A percentile compares a stretch with the other conserved stretches of the same genome.
Conservation (phyloP, 2,797 vertebrate species). For the Vultur gryphus region DNA sequence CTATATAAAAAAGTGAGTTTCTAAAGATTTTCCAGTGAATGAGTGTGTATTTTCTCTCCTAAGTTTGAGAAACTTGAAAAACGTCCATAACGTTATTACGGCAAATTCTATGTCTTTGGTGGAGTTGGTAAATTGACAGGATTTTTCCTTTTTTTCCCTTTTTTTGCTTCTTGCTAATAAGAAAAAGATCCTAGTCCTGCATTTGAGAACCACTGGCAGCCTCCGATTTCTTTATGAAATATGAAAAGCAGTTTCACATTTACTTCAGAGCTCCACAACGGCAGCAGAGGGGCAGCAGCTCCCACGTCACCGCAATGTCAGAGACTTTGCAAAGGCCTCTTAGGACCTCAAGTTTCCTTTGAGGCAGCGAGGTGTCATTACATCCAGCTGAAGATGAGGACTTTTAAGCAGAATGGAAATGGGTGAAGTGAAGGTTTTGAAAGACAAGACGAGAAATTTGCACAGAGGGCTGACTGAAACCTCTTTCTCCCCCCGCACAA, state of each 20-base stretch:
- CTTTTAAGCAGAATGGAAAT: background rate
- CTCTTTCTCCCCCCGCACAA: background rate
- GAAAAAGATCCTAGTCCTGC: background rate
- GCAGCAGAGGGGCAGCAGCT: background rate
- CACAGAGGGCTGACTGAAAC: background rate
- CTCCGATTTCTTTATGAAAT: background rate
- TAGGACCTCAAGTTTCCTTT: background rate
- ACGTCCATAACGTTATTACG: fast-evolving
- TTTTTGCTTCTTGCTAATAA: background rate
- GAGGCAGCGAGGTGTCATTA: background rate
- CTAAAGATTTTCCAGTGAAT: background rate
- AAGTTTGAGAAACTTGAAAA: background rate
- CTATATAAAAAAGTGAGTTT: background rate
- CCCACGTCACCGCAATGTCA: fast-evolving
- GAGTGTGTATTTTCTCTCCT: background rate
- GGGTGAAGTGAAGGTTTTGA: background rate
- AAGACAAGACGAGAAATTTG: background rate
- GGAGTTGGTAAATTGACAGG: background rate
- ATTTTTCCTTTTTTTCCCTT: background rate
- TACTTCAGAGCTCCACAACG: background rate
- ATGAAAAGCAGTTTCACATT: background rate
- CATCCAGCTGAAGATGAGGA: background rate
- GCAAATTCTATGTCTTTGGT: background rate
- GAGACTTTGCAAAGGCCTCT: background rate
- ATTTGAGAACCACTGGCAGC: background rate